These are phyloP conservation scores for Aleiodes sp. DNA, from an alignment of 1,140 invertebrate species.

Conservation along the genomic window DNA sequence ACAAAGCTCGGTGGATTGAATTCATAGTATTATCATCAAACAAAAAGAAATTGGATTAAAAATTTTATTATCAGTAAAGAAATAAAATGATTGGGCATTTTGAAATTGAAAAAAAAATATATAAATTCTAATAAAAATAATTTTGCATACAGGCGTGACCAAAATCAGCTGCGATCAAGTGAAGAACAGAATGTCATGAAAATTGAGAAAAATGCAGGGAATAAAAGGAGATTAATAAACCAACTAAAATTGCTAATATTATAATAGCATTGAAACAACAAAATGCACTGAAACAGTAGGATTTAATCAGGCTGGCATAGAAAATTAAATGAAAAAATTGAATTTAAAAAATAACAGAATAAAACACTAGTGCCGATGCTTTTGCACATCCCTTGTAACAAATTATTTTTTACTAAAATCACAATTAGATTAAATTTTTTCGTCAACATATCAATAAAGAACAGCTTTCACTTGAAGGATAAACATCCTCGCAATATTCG, in stretches of 20 bases:
- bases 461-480: no score
- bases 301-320: conserved; percentile 32
- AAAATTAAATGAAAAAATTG: conserved; percentile 11
- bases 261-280: conserved; percentile 26
- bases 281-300: conserved; percentile 26
- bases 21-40: neutral
- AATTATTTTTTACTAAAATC: neutral
- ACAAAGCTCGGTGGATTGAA: neutral
- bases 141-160: conserved; percentile 37
- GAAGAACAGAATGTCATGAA: conserved; percentile 17
- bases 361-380: conserved; percentile 35
- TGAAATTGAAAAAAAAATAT: conserved; percentile 18
- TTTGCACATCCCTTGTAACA: conserved; percentile 34
- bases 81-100: conserved; percentile 4
- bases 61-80: neutral
- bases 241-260: conserved; percentile 13
- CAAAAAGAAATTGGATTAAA: no score
- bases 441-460: neutral
- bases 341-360: conserved; percentile 19
- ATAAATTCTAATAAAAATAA: conserved; percentile 36
- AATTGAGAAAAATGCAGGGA: no score
- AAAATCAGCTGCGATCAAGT: conserved; percentile 34
- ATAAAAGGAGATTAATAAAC: conserved; percentile 12
- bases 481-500: no score
- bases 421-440: neutral